phyloP scores from a whole-genome alignment of 2,797 vertebrate genomes.

The Pseudotriccus pelzelni region DNA sequence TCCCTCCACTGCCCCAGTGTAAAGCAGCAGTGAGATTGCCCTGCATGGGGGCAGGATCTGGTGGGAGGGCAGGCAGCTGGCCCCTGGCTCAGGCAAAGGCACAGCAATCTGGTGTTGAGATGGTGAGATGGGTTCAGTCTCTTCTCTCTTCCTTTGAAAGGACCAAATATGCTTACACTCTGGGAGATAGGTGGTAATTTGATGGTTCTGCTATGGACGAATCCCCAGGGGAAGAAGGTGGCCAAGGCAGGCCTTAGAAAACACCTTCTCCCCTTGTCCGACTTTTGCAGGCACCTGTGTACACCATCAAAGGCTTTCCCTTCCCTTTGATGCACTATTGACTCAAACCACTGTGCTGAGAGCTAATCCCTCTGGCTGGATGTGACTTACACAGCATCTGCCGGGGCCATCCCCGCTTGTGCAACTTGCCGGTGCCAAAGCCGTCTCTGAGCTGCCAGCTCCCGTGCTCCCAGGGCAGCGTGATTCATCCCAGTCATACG shows the following conservation, averaged over 20 bases:
- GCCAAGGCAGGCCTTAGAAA: neutral
- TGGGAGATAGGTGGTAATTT: neutral
- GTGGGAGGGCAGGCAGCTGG: neutral
- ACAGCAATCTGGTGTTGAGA: neutral
- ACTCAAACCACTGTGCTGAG: neutral
- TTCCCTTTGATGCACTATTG: neutral
- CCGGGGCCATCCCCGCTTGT: neutral
- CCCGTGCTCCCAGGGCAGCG: fast-evolving
- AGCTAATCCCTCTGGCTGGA: neutral
- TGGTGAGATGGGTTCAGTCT: neutral
- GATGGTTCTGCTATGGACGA: neutral
- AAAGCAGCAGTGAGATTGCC: neutral
- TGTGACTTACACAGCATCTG: neutral
- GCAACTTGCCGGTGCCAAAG: fast-evolving
- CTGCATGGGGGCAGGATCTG: neutral
- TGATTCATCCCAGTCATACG: neutral
- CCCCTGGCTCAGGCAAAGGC: neutral
- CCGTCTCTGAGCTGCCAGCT: neutral
- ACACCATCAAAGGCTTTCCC: neutral
- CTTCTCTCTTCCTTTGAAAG: neutral
- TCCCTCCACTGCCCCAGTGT: neutral
- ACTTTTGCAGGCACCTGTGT: neutral
- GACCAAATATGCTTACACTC: neutral
- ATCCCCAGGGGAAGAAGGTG: neutral
- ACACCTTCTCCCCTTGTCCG: neutral